Base-by-base conservation (phyloP, 1,140 invertebrate species). In the Drosophila lacteicornis region DNA sequence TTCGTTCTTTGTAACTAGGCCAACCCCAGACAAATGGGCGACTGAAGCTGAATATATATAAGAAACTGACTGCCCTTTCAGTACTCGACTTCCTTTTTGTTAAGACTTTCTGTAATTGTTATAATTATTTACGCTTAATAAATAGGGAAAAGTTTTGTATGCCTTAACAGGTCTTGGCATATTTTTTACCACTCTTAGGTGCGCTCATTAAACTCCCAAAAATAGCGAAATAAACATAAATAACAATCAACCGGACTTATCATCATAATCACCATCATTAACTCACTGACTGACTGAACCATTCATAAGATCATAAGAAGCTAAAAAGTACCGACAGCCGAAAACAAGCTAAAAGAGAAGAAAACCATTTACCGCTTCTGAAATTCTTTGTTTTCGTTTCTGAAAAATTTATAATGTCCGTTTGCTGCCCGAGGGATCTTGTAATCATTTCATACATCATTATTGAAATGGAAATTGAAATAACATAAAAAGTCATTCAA, bases 201-300 rank as follows among this genome's bases (percentile, higher is more conserved):
- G 46, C 53, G 62, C 70, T 77, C 80, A 80, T 86, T 86, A 87
- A 50, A 59, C 11, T n/a, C 36, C 30, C 30, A 71, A 65, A 80
- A 80, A 67, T 61, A 57, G 33, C 67, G 57, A 56, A 45, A 69
- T 47, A 59, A 60, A 40, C 77, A 75, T 75, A 55, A 73, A 82
- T 83, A 88, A 88, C 75, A 75, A 78, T 80, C 68, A 74, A 36
- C 71, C 51, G 53, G 67, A 43, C 47, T 50, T 58, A 61, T 83
- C 84, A 61, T 75, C 74, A 87, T 84, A 88, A 80, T 83, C 66
- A 86, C 76, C 49, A 78, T 88, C 84, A 87, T 87, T 87, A 87
- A 84, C 83, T 87, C 62, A 80, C 68, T 88, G 84, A 88, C 84
- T 80, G 76, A 80, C 55, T 59, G 42, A 43, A 59, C 71, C 67